Conservation (phyloP, 2,888 invertebrate genomes). For the Zygothrica quintamaculata region DNA sequence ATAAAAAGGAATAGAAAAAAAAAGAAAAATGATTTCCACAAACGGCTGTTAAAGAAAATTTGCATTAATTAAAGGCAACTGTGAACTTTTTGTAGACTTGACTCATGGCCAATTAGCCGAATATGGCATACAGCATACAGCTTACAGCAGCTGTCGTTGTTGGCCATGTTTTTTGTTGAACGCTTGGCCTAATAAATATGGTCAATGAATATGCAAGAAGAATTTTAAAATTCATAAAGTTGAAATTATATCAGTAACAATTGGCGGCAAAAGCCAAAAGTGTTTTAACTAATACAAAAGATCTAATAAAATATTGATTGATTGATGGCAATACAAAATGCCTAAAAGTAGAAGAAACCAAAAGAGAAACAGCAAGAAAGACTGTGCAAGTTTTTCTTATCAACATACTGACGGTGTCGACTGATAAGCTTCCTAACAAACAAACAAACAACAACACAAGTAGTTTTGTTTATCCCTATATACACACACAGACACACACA, state of each 20-base stretch:
- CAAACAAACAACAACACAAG: constrained; percentile 21
- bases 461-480: constrained; percentile 58
- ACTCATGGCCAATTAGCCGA: constrained; percentile 60
- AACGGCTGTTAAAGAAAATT: constrained; percentile 29
- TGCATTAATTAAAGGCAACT: constrained; percentile 48
- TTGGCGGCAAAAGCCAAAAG: constrained; percentile 2
- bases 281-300: constrained; percentile 4
- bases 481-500: constrained; percentile 24
- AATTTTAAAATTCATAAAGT: constrained; percentile 38
- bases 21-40: constrained; percentile 8
- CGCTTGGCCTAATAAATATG: constrained; percentile 17
- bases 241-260: constrained; percentile 9
- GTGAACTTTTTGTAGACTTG: constrained; percentile 44
- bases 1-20: neutral
- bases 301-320: constrained; percentile 5
- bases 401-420: constrained; percentile 22
- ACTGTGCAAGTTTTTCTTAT: constrained; percentile 63
- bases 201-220: constrained; percentile 47
- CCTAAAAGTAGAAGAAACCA: neutral
- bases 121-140: constrained; percentile 41
- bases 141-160: constrained; percentile 44
- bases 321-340: constrained; percentile 21
- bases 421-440: constrained; percentile 52
- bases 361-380: constrained; percentile 2
- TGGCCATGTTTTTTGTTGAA: constrained; percentile 38